Evolutionary conservation across 2,797 vertebrate genomes (phyloP).

Genomic region (Phalloptychus januarius): DNA sequence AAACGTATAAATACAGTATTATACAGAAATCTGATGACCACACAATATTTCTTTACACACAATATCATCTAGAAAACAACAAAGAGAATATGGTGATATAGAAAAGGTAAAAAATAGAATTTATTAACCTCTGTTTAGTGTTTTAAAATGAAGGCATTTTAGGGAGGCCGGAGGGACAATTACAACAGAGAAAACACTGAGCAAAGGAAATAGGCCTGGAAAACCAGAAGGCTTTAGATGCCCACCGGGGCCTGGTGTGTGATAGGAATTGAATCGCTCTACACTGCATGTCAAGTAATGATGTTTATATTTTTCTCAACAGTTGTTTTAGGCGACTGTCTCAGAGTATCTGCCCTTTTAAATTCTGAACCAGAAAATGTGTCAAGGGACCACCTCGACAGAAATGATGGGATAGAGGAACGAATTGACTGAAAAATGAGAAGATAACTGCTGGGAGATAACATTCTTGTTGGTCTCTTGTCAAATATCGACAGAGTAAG

Average conservation of each 20-base stretch:
- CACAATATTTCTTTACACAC: not conserved
- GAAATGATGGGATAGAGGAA: slow-evolving; percentile 32
- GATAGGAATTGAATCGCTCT: slow-evolving; percentile 41
- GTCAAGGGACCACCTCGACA: slow-evolving; percentile 26
- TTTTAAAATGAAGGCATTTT: slow-evolving; percentile 9
- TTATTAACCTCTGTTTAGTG: not conserved
- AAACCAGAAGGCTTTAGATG: slow-evolving; percentile 22
- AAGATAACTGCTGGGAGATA: slow-evolving; percentile 31
- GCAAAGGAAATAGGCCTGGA: slow-evolving; percentile 14
- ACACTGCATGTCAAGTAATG: slow-evolving; percentile 8
- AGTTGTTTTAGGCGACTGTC: slow-evolving; percentile 29
- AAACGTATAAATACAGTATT: not conserved
- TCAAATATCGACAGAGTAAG: slow-evolving; percentile 55
- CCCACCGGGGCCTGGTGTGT: slow-evolving; percentile 3
- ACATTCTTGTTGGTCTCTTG: slow-evolving; percentile 44
- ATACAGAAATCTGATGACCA: slow-evolving; percentile 15
- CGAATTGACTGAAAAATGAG: slow-evolving; percentile 30
- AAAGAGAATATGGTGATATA: not conserved
- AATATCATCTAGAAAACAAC: not conserved
- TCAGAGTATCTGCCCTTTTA: slow-evolving; percentile 43
- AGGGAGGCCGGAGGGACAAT: not conserved
- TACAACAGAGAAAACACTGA: slow-evolving; percentile 10
- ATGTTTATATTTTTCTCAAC: slow-evolving; percentile 23
- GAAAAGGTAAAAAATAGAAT: not conserved
- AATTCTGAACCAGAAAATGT: slow-evolving; percentile 25